phyloP scores from a whole-genome alignment of 2,888 invertebrate genomes.

The Fragum whitleyi region DNA sequence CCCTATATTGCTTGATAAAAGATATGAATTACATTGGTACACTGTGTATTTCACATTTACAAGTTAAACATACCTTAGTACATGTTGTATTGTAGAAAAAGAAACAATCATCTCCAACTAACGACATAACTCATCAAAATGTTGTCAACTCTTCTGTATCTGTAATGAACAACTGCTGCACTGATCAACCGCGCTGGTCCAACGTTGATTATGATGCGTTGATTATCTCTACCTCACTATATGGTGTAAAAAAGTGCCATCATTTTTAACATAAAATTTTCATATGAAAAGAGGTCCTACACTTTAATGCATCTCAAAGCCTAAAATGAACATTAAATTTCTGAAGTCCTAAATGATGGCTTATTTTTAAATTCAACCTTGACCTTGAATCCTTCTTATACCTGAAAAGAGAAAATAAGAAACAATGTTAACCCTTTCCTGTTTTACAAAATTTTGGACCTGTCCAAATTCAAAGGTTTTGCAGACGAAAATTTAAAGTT shows the following conservation, averaged over 20 bases:
- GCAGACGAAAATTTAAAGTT: no score
- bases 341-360: conserved; percentile 29
- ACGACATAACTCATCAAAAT: conserved; percentile 32
- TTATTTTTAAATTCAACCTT: background rate
- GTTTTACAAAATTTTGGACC: no score
- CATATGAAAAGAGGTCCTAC: background rate
- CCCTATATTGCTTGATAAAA: no score
- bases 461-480: no score
- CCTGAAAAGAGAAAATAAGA: conserved; percentile 18
- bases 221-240: background rate
- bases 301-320: background rate
- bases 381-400: background rate
- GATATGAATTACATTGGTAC: no score
- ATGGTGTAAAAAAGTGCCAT: conserved; percentile 45
- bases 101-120: conserved; percentile 59
- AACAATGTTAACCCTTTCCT: background rate
- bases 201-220: background rate
- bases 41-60: background rate
- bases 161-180: background rate
- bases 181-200: background rate
- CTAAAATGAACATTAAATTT: background rate
- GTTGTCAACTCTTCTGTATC: background rate
- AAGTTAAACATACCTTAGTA: conserved; percentile 34
- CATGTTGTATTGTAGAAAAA: conserved; percentile 59
- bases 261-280: conserved; percentile 25